Percentiles rank a stretch among this genome's conserved stretches.
Conservation (phyloP, 2,113 vertebrate species). For the Xiphophorus maculatus region DNA sequence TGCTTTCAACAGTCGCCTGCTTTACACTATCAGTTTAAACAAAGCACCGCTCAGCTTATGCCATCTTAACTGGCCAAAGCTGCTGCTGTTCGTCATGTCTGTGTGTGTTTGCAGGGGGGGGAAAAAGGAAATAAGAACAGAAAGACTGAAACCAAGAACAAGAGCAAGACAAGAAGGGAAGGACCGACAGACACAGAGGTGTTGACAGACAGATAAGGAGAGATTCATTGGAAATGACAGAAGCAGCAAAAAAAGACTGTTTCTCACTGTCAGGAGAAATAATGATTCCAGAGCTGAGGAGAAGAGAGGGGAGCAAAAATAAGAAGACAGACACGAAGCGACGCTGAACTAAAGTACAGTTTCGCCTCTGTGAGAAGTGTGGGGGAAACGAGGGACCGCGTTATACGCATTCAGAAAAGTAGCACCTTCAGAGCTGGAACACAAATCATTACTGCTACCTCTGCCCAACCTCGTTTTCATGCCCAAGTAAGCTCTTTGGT, state of each 20-base stretch:
- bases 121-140: constrained; percentile 3
- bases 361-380: constrained; percentile 29
- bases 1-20: constrained; percentile 9
- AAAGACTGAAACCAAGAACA: constrained; percentile 10
- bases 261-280: constrained; percentile 43
- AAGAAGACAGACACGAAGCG: constrained; percentile 42
- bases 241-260: constrained; percentile 10
- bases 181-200: neutral
- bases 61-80: constrained; percentile 25
- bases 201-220: constrained; percentile 40
- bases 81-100: constrained; percentile 5
- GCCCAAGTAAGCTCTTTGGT: constrained; percentile 58
- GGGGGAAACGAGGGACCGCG: constrained; percentile 21
- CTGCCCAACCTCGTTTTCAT: constrained; percentile 57
- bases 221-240: constrained; percentile 32
- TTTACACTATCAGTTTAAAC: constrained; percentile 12
- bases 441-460: constrained; percentile 59
- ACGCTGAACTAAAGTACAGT: constrained; percentile 46
- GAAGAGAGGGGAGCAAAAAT: constrained; percentile 39
- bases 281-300: constrained; percentile 48
- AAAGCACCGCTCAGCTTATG: constrained; percentile 20
- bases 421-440: constrained; percentile 36
- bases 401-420: constrained; percentile 44
- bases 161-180: neutral
- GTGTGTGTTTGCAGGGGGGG: neutral